A percentile compares a stretch with the other conserved stretches of the same genome.
These are phyloP conservation scores for Margarornis squamiger DNA, from an alignment of 2,797 vertebrate species.

Conservation along the genomic window DNA sequence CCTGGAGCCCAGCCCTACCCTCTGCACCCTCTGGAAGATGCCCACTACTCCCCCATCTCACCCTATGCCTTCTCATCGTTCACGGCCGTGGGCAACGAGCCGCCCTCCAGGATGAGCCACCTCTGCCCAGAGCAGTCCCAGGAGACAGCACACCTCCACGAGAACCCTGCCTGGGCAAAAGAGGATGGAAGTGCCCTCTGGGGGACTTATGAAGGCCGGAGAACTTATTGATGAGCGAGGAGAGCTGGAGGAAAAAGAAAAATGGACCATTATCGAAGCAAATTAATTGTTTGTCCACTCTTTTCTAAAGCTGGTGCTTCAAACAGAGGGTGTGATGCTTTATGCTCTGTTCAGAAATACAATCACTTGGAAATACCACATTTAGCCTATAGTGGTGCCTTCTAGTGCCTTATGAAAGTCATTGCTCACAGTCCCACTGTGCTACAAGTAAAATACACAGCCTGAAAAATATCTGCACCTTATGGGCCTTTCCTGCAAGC, in stretches of 20 bases:
- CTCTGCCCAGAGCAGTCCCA: conserved; percentile 75
- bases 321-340: background rate
- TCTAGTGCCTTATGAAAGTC: background rate
- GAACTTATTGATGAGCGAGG: conserved; percentile 79
- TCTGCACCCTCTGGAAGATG: conserved; percentile 86
- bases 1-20: conserved; percentile 80
- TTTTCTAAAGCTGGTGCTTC: background rate
- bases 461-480: background rate
- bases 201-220: conserved; percentile 86
- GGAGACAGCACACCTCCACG: conserved; percentile 68
- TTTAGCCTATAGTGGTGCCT: background rate
- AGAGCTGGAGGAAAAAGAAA: background rate
- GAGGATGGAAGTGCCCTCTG: conserved; percentile 83
- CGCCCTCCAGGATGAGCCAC: conserved; percentile 80
- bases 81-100: conserved; percentile 77
- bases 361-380: background rate
- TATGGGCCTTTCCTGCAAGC: background rate
- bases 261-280: fast-evolving
- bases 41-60: conserved; percentile 78
- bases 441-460: background rate
- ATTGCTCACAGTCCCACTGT: background rate
- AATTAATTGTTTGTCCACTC: fast-evolving
- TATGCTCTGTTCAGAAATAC: background rate
- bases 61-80: conserved; percentile 81
- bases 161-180: conserved; percentile 82